phyloP scores from a whole-genome alignment of 2,113 vertebrate species.

The Sylvietta virens region DNA sequence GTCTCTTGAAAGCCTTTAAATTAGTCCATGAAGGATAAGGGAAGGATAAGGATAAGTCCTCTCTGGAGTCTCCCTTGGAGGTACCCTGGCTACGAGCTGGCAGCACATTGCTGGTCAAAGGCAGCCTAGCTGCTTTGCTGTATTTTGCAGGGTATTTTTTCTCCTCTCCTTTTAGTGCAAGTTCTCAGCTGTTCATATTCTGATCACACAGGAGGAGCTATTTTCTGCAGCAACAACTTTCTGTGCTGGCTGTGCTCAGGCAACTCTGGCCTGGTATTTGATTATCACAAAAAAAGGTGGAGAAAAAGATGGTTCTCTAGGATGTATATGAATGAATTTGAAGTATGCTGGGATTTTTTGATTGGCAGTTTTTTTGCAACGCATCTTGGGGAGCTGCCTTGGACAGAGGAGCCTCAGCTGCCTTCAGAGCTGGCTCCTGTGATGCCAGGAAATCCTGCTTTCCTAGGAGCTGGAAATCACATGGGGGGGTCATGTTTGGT shows the following conservation, averaged over 20 bases:
- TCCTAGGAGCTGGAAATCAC: background rate
- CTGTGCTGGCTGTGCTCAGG: background rate
- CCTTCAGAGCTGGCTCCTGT: background rate
- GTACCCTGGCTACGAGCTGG: background rate
- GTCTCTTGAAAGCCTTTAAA: background rate
- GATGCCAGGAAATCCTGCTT: too few species aligned
- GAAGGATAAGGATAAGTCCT: background rate
- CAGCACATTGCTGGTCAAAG: background rate
- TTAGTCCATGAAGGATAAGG: background rate
- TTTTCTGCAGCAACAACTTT: background rate
- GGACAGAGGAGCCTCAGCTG: fast-evolving
- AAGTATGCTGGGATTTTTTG: background rate
- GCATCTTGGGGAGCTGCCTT: fast-evolving
- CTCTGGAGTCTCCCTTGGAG: background rate
- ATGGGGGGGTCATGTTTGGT: fast-evolving
- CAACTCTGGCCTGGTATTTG: background rate
- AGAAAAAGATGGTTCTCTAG: background rate
- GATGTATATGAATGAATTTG: background rate
- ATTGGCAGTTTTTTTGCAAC: background rate
- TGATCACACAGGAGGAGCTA: background rate
- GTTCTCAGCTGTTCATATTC: background rate
- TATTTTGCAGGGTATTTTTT: background rate
- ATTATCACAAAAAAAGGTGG: background rate
- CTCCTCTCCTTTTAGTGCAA: background rate
- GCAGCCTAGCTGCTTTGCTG: background rate